phyloP scores from a whole-genome alignment of 2,113 vertebrate genomes.

The Etia nguti region DNA sequence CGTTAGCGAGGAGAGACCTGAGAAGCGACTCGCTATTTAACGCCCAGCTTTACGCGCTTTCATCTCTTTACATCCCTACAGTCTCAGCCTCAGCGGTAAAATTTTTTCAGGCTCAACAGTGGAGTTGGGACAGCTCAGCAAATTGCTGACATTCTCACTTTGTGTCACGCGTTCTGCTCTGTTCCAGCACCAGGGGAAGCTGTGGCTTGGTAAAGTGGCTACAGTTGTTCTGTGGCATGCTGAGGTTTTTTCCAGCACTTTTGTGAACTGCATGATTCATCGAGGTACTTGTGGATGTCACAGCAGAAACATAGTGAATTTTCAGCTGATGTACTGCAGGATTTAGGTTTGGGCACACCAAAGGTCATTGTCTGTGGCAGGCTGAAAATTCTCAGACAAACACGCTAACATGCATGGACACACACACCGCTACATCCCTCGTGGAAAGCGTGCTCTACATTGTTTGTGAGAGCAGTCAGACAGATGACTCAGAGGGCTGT shows the following conservation, averaged over 20 bases:
- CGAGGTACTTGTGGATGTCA: background rate
- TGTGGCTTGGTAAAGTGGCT: background rate
- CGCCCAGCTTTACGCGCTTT: background rate
- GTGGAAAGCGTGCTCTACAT: background rate
- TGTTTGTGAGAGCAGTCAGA: conserved; percentile 5
- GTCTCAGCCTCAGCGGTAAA: conserved; percentile 7
- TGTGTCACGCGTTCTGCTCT: background rate
- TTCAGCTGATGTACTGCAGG: background rate
- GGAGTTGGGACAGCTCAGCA: conserved; percentile 15
- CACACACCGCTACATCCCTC: background rate
- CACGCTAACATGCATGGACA: background rate
- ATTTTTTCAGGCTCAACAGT: conserved; percentile 18
- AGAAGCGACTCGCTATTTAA: background rate
- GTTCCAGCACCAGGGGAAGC: background rate
- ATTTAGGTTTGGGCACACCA: background rate
- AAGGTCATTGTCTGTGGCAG: background rate
- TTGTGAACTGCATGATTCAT: conserved; percentile 35
- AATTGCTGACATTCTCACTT: conserved; percentile 12
- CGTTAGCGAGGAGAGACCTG: background rate
- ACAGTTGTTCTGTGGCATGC: background rate
- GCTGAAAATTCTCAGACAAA: background rate
- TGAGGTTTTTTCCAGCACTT: background rate
- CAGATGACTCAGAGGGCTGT: conserved; percentile 25
- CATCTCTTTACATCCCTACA: background rate
- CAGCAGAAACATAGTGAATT: background rate